A percentile compares a stretch with the other conserved stretches of the same genome.
Conservation (phyloP, 2,888 invertebrate genomes). For the Dolichomitus sp. region DNA sequence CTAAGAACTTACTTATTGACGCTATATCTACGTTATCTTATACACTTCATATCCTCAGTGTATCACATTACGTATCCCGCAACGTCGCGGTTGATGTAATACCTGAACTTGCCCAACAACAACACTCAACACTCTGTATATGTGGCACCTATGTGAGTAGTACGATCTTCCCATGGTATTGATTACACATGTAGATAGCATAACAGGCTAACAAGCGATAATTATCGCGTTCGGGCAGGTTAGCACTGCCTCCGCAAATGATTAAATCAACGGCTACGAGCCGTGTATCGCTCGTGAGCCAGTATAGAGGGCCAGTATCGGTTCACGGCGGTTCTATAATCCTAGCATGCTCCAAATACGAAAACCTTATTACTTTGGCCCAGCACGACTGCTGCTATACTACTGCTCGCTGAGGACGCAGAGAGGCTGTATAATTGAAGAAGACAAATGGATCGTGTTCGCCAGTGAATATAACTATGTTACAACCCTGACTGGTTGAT, state of each 20-base stretch:
- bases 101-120: conserved; percentile 1
- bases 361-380: conserved; percentile 43
- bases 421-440: conserved; percentile 44
- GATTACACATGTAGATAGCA: conserved; percentile 80
- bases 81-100: conserved; percentile 44
- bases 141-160: conserved; percentile 40
- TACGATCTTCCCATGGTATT: conserved; percentile 74
- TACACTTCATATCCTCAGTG: not conserved
- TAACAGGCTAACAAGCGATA: conserved; percentile 80
- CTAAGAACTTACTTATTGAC: conserved; percentile 7
- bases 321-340: conserved; percentile 1
- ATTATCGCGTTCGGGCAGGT: conserved; percentile 77
- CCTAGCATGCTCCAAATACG: conserved; percentile 5
- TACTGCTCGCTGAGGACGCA: not conserved
- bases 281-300: conserved; percentile 32
- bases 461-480: conserved; percentile 6
- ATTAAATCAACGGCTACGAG: conserved; percentile 78
- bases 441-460: conserved; percentile 48
- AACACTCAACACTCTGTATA: not conserved
- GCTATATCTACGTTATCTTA: conserved; percentile 6
- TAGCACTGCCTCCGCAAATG: conserved; percentile 72
- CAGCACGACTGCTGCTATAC: not conserved
- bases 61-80: conserved; percentile 9
- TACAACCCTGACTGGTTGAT: conserved; percentile 25
- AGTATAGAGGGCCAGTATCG: conserved; percentile 6